Percentiles rank a stretch among this genome's conserved stretches.
These are phyloP conservation scores for Cryptophagus acutangulus DNA, from an alignment of 2,888 invertebrate species.

Conservation along the genomic window DNA sequence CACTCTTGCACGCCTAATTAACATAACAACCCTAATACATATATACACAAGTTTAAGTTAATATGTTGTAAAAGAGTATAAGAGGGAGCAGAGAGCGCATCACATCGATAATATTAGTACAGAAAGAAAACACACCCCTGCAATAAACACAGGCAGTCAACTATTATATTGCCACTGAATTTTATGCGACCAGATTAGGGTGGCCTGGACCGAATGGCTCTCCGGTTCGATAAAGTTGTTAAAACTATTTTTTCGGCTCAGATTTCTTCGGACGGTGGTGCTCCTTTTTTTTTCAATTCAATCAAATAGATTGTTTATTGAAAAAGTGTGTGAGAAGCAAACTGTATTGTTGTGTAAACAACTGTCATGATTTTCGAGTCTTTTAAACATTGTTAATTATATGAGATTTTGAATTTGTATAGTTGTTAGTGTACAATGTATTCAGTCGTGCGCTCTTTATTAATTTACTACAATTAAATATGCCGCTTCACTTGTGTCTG, in stretches of 20 bases:
- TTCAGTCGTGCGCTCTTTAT: constrained; percentile 1
- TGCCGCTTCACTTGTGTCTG: constrained; percentile 2
- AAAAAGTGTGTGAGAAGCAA: neutral
- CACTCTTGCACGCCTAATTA: constrained; percentile 32
- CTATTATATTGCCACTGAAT: constrained; percentile 3
- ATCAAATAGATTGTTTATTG: neutral
- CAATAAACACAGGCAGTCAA: constrained; percentile 29
- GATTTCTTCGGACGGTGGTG: too few species aligned
- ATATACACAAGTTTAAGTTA: constrained; percentile 39
- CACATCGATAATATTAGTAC: too few species aligned
- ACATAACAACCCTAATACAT: constrained; percentile 42
- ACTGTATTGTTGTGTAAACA: constrained; percentile 1
- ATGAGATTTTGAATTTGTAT: neutral
- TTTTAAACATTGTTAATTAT: constrained; percentile 7
- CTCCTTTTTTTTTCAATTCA: too few species aligned
- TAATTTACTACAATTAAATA: neutral
- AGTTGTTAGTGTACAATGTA: too few species aligned
- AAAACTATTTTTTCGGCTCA: too few species aligned
- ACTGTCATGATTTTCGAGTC: neutral
- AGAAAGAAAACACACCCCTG: constrained; percentile 20
- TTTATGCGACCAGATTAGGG: constrained; percentile 1
- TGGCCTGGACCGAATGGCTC: too few species aligned
- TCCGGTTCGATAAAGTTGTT: too few species aligned
- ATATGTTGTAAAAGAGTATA: constrained; percentile 27
- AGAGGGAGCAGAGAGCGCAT: constrained; percentile 15